Evolutionary conservation across 92 coral and sea anemone species (phyloP), one percentile per base, ranked within the genome.

Genomic region (Nematostella vectensis): DNA sequence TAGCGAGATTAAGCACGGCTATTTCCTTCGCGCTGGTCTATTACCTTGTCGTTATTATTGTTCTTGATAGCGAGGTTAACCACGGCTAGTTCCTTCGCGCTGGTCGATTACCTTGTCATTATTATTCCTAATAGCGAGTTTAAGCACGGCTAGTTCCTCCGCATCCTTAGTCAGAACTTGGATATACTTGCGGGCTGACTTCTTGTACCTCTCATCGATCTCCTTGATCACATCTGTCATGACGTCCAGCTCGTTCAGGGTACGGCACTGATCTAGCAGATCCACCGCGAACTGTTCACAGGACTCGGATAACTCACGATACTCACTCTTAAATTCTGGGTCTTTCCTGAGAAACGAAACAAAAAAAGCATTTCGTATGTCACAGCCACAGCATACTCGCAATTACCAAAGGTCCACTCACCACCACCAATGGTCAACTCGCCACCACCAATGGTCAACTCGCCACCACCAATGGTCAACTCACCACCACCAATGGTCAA

Each of bases 231-330:
- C 68, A 26, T 73, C 57, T 21, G 79, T 79, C 40, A 79, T 44
- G 31, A 69, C 42, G n/a, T 68, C 50, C 12, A 73, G 59, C 53
- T 79, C 87, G 30, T 63, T 27, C 23, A 67, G 54, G 11, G 72
- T 73, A 23, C 71, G 70, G 47, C 87, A 79, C 50, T 79, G 72
- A 15, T 79, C 75, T 44, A 79, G 42, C 23, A 79, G 47, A 12
- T 71, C 58, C 29, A 74, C 88, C 3, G 81, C 77, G 28, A 62
- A 74, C 43, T 74, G 60, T 21, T 74, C 72, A 36, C 71, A 63
- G 10, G 51, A 58, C 31, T 79, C 43, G 6, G 87, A 73, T 17
- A 79, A 42, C 4, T 55, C 54, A 9, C 61, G 29, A 55, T 78
- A 78, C 18, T 78, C 75, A 19, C 27, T 47, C 59, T 78, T 44